A percentile compares a stretch with the other conserved stretches of the same genome.
Evolutionary conservation across 2,797 vertebrate species (phyloP).

Genomic region (Acanthornis magna): DNA sequence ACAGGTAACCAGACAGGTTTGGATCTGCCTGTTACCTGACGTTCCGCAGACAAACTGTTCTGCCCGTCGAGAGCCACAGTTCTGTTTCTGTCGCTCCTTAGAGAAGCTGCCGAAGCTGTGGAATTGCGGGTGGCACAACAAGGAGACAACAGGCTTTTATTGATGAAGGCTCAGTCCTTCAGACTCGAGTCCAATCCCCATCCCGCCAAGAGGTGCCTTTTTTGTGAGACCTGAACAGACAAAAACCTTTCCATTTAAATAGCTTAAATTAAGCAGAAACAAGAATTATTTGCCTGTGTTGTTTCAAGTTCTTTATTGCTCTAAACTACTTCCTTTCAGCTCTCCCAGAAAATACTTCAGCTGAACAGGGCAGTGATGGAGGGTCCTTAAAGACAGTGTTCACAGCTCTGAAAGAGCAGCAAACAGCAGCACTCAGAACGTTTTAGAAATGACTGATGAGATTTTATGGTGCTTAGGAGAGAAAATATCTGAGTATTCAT

Average conservation of each 20-base stretch:
- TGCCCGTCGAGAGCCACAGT: too few relatives aligned
- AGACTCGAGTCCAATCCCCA: neutral
- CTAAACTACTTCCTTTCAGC: conserved; percentile 43
- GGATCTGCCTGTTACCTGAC: neutral
- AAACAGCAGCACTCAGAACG: conserved; percentile 2
- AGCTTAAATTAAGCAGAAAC: conserved; percentile 14
- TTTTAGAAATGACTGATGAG: conserved; percentile 52
- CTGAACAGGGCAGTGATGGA: conserved; percentile 30
- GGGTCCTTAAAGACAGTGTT: conserved; percentile 11
- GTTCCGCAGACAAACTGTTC: fast-evolving
- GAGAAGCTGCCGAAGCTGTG: neutral
- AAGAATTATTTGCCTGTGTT: neutral
- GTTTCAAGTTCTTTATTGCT: conserved; percentile 17
- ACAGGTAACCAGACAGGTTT: neutral
- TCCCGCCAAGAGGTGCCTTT: neutral
- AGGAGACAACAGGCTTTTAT: neutral
- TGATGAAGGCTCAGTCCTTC: neutral
- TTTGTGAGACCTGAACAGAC: neutral
- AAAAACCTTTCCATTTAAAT: neutral
- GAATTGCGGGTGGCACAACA: neutral
- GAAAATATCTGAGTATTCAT: conserved; percentile 47
- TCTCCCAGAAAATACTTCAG: conserved; percentile 11
- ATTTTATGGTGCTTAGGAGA: conserved; percentile 37
- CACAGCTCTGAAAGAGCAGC: conserved; percentile 25
- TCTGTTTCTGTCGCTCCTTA: neutral